These are phyloP conservation scores for Labeo catla DNA, from an alignment of 2,113 vertebrate species.

Conservation along the genomic window DNA sequence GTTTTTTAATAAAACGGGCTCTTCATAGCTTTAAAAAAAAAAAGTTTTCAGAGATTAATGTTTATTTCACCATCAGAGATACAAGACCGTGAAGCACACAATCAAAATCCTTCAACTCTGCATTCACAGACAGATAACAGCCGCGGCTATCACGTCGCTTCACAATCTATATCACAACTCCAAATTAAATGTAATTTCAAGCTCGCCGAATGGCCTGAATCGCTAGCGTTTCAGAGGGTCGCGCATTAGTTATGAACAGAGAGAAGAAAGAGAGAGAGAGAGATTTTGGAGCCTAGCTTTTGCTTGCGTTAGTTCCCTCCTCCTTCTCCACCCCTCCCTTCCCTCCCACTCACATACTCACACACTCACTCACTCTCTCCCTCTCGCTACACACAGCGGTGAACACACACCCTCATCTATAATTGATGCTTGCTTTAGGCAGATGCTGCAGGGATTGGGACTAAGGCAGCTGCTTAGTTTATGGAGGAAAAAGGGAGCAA, in stretches of 20 bases:
- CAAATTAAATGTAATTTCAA: constrained; percentile 5
- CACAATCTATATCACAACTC: constrained; percentile 1
- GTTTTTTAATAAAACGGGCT: background rate
- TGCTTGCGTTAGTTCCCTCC: constrained; percentile 73
- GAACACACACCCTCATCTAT: constrained; percentile 70
- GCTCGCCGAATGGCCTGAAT: background rate
- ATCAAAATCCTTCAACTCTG: background rate
- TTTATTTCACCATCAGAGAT: background rate
- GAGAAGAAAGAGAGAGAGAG: constrained; percentile 7
- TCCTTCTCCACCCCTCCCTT: constrained; percentile 60
- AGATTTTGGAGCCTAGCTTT: constrained; percentile 73
- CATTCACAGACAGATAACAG: constrained; percentile 18
- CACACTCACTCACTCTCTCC: constrained; percentile 47
- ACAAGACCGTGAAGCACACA: background rate
- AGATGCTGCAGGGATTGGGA: constrained; percentile 82
- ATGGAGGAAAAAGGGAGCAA: constrained; percentile 83
- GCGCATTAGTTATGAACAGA: constrained; percentile 18
- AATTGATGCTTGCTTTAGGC: constrained; percentile 81
- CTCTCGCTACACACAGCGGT: constrained; percentile 53
- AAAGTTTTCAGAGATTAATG: background rate
- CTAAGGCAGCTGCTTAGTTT: constrained; percentile 83
- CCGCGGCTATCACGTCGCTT: background rate
- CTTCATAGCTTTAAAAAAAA: background rate
- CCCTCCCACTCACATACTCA: constrained; percentile 52
- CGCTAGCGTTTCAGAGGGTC: constrained; percentile 26